phyloP scores from a whole-genome alignment of 2,888 invertebrate genomes.

The Cephus spinipes region DNA sequence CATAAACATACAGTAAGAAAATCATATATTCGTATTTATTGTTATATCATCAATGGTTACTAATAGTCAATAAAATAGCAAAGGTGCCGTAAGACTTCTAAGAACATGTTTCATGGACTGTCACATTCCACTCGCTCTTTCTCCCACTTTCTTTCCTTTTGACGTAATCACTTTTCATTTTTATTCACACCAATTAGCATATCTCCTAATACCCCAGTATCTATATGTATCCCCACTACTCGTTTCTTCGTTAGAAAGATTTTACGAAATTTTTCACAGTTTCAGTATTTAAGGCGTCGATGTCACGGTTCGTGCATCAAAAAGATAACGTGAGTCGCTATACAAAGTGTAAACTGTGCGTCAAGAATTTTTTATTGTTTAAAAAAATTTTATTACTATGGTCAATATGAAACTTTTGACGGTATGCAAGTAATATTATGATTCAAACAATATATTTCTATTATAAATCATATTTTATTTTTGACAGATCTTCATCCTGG shows the following conservation, averaged over 20 bases:
- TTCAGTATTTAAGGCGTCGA: not conserved
- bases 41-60: not conserved
- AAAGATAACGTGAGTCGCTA: not conserved
- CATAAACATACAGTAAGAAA: not conserved
- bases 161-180: not conserved
- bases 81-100: not conserved
- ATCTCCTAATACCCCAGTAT: not conserved
- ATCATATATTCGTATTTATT: not conserved
- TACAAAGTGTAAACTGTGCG: not conserved
- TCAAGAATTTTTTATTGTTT: not conserved
- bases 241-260: not conserved
- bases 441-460: not conserved
- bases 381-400: not conserved
- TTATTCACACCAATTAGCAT: not conserved
- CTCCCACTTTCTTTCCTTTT: not conserved
- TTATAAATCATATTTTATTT: conserved; percentile 1
- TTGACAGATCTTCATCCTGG: conserved; percentile 13
- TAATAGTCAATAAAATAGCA: not conserved
- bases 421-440: conserved; percentile 5
- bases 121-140: not conserved
- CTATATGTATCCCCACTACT: not conserved
- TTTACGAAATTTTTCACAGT: not conserved
- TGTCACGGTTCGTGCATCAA: not conserved
- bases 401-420: conserved; percentile 17
- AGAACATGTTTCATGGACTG: not conserved